Evolutionary conservation across 2,113 vertebrate species (phyloP), one percentile per base, ranked within the genome.

Genomic region (Rhadina sibilatrix): DNA sequence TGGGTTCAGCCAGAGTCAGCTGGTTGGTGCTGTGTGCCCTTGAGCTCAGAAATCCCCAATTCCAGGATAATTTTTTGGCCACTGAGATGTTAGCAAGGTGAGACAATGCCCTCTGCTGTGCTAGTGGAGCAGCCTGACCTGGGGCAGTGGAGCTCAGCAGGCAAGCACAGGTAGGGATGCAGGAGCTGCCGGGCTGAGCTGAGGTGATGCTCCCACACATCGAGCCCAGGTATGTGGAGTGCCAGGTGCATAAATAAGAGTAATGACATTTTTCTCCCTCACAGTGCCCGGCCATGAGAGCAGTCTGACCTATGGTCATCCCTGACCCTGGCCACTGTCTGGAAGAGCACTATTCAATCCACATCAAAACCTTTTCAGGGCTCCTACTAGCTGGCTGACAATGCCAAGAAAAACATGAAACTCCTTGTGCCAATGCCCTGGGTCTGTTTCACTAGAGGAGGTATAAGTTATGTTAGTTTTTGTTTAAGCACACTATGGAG

Each of bases 121-220:
- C 61, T 61, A 44, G 35, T 64, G 57, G 44, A 78, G 57, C 52
- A 78, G 38, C 28, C 37, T 40, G 52, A 44, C 33, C 27, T 27
- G n/a, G 30, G 35, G 65, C 71, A 28, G 37, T 4, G 25, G 24
- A 24, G 12, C 33, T 71, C 52, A 11, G 56, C 1, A 1, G 42
- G 31, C 11, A 42, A n/a, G 50, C 37, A 27, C 0, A 0, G 20
- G 22, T 11, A 21, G 19, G 60, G 35, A 9, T 37, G 57, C 11
- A 76, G 46, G 44, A 79, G 47, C 44, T 81, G 47, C n/a, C 42
- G 60, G 57, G 33, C 27, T 66, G 70, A 54, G 27, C 56, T 1
- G 2, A 87, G 68, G 38, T 35, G 37, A 19, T 53, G 5, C 4
- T 80, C 38, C 20, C 28, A 42, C 49, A 10, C 47, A 50, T 76